Evolutionary conservation across 2,113 vertebrate species (phyloP).

Genomic region (Brienomyrus brachyistius): DNA sequence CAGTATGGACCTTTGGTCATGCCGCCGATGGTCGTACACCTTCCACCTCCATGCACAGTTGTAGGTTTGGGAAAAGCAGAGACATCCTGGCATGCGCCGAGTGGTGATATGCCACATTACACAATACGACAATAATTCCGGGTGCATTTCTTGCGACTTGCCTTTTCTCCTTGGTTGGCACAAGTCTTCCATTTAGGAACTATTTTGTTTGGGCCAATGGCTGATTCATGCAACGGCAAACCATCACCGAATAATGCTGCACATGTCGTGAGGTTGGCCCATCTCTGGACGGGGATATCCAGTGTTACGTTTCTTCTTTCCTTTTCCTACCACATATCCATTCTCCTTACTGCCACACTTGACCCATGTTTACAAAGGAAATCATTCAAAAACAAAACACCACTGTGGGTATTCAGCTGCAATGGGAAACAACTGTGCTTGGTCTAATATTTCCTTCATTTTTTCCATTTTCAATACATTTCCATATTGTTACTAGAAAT

Average conservation of each 20-base stretch:
- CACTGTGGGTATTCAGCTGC: not conserved
- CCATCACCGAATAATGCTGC: not conserved
- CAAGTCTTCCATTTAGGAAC: too few relatives aligned
- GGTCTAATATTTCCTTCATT: not conserved
- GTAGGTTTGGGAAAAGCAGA: too few relatives aligned
- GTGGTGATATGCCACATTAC: too few relatives aligned
- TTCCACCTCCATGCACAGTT: too few relatives aligned
- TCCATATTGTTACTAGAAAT: not conserved
- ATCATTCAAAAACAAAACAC: not conserved
- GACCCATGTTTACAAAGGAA: not conserved
- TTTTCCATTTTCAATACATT: not conserved
- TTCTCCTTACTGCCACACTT: not conserved
- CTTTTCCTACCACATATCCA: not conserved
- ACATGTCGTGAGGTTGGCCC: not conserved
- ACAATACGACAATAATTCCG: not conserved
- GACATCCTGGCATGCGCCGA: not conserved
- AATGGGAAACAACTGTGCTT: not conserved
- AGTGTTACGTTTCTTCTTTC: not conserved
- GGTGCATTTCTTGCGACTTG: not conserved
- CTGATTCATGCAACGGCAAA: not conserved
- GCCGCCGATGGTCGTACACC: too few relatives aligned
- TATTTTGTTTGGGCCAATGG: too few relatives aligned
- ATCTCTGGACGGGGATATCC: not conserved
- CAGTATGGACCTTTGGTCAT: too few relatives aligned
- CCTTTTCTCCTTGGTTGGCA: too few relatives aligned